Evolutionary conservation across 2,888 invertebrate species (phyloP).

Genomic region (Hanleya hanleyi): DNA sequence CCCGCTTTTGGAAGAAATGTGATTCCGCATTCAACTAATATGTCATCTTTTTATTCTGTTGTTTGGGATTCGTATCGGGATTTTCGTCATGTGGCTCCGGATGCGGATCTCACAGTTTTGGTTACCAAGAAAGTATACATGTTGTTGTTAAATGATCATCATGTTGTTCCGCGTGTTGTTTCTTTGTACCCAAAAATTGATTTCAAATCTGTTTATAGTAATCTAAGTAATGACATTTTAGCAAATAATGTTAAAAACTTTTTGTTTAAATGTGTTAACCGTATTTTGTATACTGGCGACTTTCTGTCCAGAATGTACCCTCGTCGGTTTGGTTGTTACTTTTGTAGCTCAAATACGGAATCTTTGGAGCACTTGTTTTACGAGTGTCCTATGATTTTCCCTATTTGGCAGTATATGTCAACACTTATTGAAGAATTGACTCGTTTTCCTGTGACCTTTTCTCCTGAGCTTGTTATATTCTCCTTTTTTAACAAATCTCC

Average conservation of each 20-base stretch:
- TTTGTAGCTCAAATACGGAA: neutral
- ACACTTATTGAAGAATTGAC: neutral
- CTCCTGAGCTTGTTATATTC: no score
- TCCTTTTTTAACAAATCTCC: no score
- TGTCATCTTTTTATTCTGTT: neutral
- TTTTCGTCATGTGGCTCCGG: neutral
- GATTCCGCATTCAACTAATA: neutral
- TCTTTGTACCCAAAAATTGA: neutral
- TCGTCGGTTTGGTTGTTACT: neutral
- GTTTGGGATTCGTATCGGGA: neutral
- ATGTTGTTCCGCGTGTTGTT: neutral
- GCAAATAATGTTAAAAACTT: neutral
- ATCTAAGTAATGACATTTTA: neutral
- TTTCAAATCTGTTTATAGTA: neutral
- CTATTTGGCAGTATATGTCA: neutral
- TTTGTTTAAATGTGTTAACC: neutral
- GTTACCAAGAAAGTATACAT: neutral
- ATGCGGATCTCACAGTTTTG: neutral
- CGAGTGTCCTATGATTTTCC: neutral
- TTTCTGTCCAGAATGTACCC: neutral
- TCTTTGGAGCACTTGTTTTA: neutral
- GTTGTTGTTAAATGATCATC: neutral
- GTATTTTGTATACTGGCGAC: neutral
- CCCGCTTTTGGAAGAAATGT: neutral
- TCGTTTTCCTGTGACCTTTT: no score